phyloP scores from a whole-genome alignment of 1,140 invertebrate genomes.

The Apocrypta bakeri region DNA sequence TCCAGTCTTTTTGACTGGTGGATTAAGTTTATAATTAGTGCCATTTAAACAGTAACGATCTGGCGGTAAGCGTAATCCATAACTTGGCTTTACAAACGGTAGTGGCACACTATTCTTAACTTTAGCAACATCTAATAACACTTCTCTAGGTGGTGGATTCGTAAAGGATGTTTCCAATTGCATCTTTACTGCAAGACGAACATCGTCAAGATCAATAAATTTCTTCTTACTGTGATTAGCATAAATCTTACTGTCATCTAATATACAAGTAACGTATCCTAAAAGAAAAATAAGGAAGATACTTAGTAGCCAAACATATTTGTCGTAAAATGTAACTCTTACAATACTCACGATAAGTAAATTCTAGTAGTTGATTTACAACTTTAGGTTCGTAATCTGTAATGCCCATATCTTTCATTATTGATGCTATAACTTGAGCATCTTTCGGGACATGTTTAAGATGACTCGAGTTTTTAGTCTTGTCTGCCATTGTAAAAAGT shows the following conservation, averaged over 20 bases:
- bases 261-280: constrained; percentile 92
- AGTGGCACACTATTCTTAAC: constrained; percentile 90
- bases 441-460: constrained; percentile 91
- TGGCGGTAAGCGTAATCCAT: constrained; percentile 91
- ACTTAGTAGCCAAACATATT: constrained; percentile 9
- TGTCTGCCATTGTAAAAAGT: constrained; percentile 65
- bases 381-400: constrained; percentile 94
- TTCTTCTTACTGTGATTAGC: constrained; percentile 95
- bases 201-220: constrained; percentile 92
- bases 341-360: constrained; percentile 87
- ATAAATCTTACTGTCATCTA: constrained; percentile 94
- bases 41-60: constrained; percentile 90
- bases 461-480: constrained; percentile 67
- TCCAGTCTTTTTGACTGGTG: constrained; percentile 64
- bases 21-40: constrained; percentile 84
- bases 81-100: constrained; percentile 92
- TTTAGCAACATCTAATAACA: constrained; percentile 90
- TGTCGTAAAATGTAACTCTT: neutral
- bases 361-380: constrained; percentile 95
- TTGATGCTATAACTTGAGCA: constrained; percentile 95
- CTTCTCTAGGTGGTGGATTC: constrained; percentile 92
- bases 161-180: constrained; percentile 92
- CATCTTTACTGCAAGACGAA: constrained; percentile 91
- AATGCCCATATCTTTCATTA: constrained; percentile 96
- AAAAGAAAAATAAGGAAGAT: constrained; percentile 15